Evolutionary conservation across 2,113 vertebrate genomes (phyloP).

Genomic region (Diglossa brunneiventris): DNA sequence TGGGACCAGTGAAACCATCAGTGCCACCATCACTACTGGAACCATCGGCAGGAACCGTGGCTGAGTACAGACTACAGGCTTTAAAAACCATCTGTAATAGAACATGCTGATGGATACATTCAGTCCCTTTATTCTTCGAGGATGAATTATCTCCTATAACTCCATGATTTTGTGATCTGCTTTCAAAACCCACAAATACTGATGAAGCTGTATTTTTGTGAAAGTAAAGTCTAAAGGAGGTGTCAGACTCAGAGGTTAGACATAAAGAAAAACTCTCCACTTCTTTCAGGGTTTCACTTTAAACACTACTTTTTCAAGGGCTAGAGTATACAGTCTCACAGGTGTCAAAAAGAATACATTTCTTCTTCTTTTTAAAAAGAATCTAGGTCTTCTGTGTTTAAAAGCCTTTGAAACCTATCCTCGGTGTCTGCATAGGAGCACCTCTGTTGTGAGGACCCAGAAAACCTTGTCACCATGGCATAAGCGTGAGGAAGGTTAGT

Average conservation of each 20-base stretch:
- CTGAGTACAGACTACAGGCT: neutral
- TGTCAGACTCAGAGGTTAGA: neutral
- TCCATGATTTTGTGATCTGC: neutral
- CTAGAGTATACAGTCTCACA: neutral
- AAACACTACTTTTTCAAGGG: neutral
- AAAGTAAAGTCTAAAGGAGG: neutral
- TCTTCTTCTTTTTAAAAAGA: neutral
- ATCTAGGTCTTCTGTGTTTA: neutral
- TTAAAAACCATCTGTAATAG: neutral
- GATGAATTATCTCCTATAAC: neutral
- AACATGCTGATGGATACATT: neutral
- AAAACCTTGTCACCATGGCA: neutral
- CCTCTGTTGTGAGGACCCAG: neutral
- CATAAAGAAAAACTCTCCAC: neutral
- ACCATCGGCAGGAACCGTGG: fast-evolving
- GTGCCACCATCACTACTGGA: neutral
- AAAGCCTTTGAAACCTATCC: conserved; percentile 4
- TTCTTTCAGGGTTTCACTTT: neutral
- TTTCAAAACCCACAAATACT: neutral
- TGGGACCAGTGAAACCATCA: neutral
- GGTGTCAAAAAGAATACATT: neutral
- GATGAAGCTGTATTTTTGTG: neutral
- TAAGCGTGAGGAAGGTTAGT: neutral
- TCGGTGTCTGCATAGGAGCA: neutral
- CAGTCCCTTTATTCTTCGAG: neutral